Base-by-base conservation (phyloP, 2,888 invertebrate species). In the Protula sp. region DNA sequence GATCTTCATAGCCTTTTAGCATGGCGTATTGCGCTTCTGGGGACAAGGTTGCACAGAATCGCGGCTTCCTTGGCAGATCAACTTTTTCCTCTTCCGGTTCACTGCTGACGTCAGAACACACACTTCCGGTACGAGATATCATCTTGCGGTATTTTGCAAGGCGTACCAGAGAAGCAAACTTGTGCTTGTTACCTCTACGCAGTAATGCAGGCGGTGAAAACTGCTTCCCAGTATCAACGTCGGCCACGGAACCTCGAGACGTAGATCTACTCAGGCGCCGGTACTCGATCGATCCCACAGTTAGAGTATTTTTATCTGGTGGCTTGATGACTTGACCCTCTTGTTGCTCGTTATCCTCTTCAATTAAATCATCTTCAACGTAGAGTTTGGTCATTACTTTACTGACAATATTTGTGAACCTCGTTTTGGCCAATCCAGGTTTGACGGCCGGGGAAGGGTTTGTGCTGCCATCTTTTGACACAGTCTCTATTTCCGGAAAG, bases 41-140 rank as follows among this genome's bases (percentile, higher is more conserved):
- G 0, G 77, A 77, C 45, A 78, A 61, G 3, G 73, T 72, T 0
- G 78, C 72, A 22, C 72, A 71, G 61, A 78, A 78, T 19, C 78
- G 63, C 0, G 77, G 73, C 26, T 66, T 63, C 28, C 62, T 64
- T 3, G 77, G 77, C 29, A 77, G 56, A 50, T 70, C 56, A 9
- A 47, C 53, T 14, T 47, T 4, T 5, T 2, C 28, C 57, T 58
- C 89, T 90, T 71, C 88, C 86, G 56, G 91, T 82, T 75, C 86
- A 5, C 24, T 26, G 5, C 4, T 5, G 9, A 38, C 45, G n/a
- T 9, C n/a, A n/a, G 45, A 38, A n/a, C n/a, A n/a, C n/a, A n/a
- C n/a, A 14, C 9, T 38, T 38, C 9, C 9, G 38, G 38, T 38
- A 9, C 19, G 9, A 38, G 38, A 14, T 38, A 38, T 19, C 50